These are phyloP conservation scores for Atherinosoma microstoma DNA, from an alignment of 2,797 vertebrate species.

Conservation along the genomic window DNA sequence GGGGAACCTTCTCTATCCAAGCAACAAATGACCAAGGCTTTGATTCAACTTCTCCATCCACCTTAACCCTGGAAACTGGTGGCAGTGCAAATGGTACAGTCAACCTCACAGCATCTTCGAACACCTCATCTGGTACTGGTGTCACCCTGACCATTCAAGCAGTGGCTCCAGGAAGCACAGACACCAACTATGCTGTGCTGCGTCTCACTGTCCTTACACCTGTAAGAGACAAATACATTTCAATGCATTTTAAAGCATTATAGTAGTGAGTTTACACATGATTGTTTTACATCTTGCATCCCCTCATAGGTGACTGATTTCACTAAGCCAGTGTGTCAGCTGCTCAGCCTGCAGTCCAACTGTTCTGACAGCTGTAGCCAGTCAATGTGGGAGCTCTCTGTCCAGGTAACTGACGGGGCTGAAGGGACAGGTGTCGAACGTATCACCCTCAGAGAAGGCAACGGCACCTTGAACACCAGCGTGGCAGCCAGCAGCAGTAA, in stretches of 20 bases:
- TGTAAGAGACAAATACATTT: conserved; percentile 45
- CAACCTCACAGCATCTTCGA: conserved; percentile 49
- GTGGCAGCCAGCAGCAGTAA: conserved; percentile 18
- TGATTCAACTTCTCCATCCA: conserved; percentile 35
- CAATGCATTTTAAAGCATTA: background rate
- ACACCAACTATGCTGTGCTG: conserved; percentile 70
- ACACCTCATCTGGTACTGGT: conserved; percentile 64
- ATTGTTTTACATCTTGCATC: background rate
- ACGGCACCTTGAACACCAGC: conserved; percentile 59
- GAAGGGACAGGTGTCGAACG: conserved; percentile 50
- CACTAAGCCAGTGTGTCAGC: conserved; percentile 57
- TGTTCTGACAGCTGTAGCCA: conserved; percentile 60
- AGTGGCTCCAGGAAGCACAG: conserved; percentile 15
- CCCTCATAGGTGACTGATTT: conserved; percentile 69
- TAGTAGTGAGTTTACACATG: background rate
- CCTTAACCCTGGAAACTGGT: conserved; percentile 40
- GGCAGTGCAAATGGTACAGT: conserved; percentile 49
- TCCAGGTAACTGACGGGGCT: conserved; percentile 52
- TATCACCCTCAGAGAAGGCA: conserved; percentile 54
- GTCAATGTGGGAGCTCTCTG: conserved; percentile 50
- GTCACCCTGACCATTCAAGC: conserved; percentile 75
- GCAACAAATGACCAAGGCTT: conserved; percentile 60
- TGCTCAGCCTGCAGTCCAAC: conserved; percentile 41
- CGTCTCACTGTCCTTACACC: conserved; percentile 52
- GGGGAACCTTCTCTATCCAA: conserved; percentile 62